phyloP scores from a whole-genome alignment of 2,113 vertebrate species.

The Oophaga pumilio region DNA sequence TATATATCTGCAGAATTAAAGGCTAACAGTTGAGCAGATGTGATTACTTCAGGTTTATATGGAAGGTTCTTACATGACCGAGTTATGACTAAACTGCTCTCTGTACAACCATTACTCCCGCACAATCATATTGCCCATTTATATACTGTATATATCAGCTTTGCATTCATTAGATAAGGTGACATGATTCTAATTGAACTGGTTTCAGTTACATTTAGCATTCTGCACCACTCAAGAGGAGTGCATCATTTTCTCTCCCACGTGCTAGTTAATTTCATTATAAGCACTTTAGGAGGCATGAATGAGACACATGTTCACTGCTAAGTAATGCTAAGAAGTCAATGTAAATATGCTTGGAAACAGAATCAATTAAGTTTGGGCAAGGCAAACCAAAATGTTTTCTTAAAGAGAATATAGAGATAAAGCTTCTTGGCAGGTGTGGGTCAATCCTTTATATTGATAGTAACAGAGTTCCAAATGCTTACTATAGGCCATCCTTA shows the following conservation, averaged over 20 bases:
- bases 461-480: not conserved
- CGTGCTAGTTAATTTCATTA: conserved; percentile 1
- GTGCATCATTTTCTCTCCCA: not conserved
- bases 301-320: conserved; percentile 13
- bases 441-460: conserved; percentile 40
- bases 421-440: conserved; percentile 19
- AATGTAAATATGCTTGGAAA: conserved; percentile 29
- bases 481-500: conserved; percentile 10
- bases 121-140: not conserved
- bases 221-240: not conserved
- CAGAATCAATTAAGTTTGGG: conserved; percentile 14
- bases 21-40: conserved; percentile 4
- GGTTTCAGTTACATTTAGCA: too few relatives aligned
- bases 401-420: conserved; percentile 18
- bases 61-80: not conserved
- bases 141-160: not conserved
- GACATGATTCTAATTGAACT: not conserved
- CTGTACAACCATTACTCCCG: conserved; percentile 10
- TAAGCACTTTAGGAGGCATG: not conserved
- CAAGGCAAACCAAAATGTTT: conserved; percentile 30
- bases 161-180: not conserved
- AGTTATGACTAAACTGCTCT: conserved; percentile 7
- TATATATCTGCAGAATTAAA: not conserved
- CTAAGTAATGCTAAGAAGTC: not conserved
- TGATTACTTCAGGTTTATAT: not conserved